Evolutionary conservation across 2,888 invertebrate species (phyloP), one percentile per base, ranked within the genome.

Genomic region (Caenorhabditis wallacei): DNA sequence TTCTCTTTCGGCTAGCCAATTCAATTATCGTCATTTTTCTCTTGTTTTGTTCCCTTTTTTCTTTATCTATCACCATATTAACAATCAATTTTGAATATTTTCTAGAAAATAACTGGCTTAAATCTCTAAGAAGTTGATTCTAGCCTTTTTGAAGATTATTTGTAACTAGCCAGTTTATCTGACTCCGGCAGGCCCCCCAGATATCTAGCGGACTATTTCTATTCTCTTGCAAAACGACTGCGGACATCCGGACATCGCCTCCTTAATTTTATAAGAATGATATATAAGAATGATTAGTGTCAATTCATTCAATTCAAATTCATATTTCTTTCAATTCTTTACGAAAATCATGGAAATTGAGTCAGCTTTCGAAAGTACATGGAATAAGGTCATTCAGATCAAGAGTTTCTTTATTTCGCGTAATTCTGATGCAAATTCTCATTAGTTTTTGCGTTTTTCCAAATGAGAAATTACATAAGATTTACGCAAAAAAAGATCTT

Each of bases 51-150:
- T 59, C 22, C 20, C 16, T 13, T 2, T 63, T 63, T 48, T 46
- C 20, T 40, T 37, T 16, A 37, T 24, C 43, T 54, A 69, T 18
- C 56, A 69, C 57, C 61, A 61, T 43, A 43, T 61, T 61, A 61
- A 26, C 61, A 61, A 24, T 26, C 43, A 24, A 24, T 43, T 43
- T 11, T 22, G n/a, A n/a, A n/a, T n/a, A 5, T 61, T 46, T 24
- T 61, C 57, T 20, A 13, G 13, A 10, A 11, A 40, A 40, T 8
- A 13, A 40, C 40, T 35, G 35, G 10, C 35, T 35, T n/a, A n/a
- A n/a, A n/a, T n/a, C n/a, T n/a, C n/a, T n/a, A n/a, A n/a, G n/a
- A n/a, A n/a, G n/a, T n/a, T n/a, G n/a, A n/a, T n/a, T n/a, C n/a
- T n/a, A n/a, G n/a, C n/a, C n/a, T n/a, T n/a, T n/a, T n/a, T n/a